A percentile compares a stretch with the other conserved stretches of the same genome.
Conservation (phyloP, 2,797 vertebrate genomes). For the Scolopax rusticola region DNA sequence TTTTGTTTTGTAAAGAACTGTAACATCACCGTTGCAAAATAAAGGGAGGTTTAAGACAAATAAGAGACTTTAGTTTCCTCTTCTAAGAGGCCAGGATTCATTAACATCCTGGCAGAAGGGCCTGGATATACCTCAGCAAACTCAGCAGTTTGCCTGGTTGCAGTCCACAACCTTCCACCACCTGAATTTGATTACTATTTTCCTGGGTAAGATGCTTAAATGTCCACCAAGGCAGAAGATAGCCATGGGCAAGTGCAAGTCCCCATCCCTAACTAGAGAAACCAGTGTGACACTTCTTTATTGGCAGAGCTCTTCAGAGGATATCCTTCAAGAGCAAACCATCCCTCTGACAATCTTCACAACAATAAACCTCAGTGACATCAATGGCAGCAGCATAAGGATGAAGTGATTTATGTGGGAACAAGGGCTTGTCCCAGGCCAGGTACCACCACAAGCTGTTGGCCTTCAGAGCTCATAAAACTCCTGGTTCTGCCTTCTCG, state of each 20-base stretch:
- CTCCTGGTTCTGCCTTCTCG: neutral
- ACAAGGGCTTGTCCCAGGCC: neutral
- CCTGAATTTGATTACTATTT: neutral
- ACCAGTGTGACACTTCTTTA: neutral
- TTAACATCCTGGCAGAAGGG: neutral
- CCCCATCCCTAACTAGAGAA: neutral
- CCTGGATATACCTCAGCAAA: neutral
- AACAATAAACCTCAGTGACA: neutral
- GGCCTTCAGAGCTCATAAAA: neutral
- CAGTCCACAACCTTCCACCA: neutral
- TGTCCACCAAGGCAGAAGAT: neutral
- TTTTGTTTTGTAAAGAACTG: neutral
- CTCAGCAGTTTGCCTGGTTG: neutral
- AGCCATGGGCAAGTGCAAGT: rapidly evolving
- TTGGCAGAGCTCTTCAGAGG: neutral
- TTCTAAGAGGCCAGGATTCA: neutral
- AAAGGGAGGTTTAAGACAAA: neutral
- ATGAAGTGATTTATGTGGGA: neutral
- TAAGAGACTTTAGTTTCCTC: neutral
- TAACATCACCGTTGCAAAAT: neutral
- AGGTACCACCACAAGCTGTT: neutral
- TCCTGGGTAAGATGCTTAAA: neutral
- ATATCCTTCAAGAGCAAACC: neutral
- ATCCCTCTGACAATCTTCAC: neutral
- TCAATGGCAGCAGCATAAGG: neutral